A percentile compares a stretch with the other conserved stretches of the same genome.
phyloP scores from a whole-genome alignment of 2,888 invertebrate species.

The Nomada goodeniana region DNA sequence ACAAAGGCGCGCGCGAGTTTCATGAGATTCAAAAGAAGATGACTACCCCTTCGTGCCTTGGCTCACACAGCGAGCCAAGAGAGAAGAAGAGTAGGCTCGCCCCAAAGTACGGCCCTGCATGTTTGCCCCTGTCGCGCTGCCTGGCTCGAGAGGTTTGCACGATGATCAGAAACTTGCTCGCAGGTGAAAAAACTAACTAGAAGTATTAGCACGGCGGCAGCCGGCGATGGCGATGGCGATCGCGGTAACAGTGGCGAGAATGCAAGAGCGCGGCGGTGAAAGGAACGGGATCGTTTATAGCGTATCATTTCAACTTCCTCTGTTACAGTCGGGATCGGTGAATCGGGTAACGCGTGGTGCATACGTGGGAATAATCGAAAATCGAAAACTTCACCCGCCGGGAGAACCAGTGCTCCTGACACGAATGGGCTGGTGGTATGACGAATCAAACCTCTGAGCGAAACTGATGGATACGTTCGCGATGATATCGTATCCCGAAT shows the following conservation, averaged over 20 bases:
- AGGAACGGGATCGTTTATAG: conserved; percentile 33
- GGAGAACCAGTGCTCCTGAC: conserved; percentile 12
- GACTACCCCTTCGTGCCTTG: conserved; percentile 69
- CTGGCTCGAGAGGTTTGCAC: conserved; percentile 51
- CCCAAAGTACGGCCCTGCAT: conserved; percentile 28
- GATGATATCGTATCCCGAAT: conserved; percentile 15
- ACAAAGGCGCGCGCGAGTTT: conserved; percentile 79
- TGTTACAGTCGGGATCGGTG: background rate
- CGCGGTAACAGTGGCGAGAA: background rate
- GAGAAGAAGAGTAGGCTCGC: conserved; percentile 22
- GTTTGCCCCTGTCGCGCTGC: background rate
- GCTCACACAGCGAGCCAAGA: conserved; percentile 21
- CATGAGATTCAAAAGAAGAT: conserved; percentile 80
- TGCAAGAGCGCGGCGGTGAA: conserved; percentile 1
- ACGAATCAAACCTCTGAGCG: conserved; percentile 54
- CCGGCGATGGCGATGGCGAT: too few relatives aligned
- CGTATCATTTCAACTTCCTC: background rate
- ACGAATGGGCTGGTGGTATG: conserved; percentile 42
- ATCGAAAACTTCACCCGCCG: conserved; percentile 49
- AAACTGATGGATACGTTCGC: conserved; percentile 39
- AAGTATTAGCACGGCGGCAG: conserved; percentile 35
- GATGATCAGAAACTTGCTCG: conserved; percentile 58
- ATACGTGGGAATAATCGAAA: conserved; percentile 36
- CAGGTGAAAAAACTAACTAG: conserved; percentile 58
- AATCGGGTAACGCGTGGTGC: background rate